Percentiles rank a stretch among this genome's conserved stretches.
These are phyloP conservation scores for Metacarcinus magister DNA, from an alignment of 2,888 invertebrate species.

Conservation along the genomic window DNA sequence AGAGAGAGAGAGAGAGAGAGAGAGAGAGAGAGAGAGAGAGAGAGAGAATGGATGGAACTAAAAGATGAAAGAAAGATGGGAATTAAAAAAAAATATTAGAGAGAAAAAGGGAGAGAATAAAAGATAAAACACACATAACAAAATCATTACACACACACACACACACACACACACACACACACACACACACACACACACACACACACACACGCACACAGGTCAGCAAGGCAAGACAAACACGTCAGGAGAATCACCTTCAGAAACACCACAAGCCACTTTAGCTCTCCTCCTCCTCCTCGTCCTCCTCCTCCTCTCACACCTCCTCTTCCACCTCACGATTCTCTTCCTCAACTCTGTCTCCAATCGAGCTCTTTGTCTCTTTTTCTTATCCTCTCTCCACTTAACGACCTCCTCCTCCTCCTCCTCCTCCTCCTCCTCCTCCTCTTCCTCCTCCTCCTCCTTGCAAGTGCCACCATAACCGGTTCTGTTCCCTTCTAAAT, in stretches of 20 bases:
- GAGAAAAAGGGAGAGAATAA: not conserved
- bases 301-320: too few relatives aligned
- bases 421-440: too few relatives aligned
- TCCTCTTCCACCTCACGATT: too few relatives aligned
- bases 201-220: slow-evolving; percentile 9
- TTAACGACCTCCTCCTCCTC: too few relatives aligned
- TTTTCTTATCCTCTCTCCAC: too few relatives aligned
- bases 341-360: too few relatives aligned
- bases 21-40: not conserved
- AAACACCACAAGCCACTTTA: too few relatives aligned
- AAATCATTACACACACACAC: too few relatives aligned
- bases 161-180: slow-evolving; percentile 27
- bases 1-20: slow-evolving; percentile 26
- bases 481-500: not conserved
- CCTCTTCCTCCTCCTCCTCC: too few relatives aligned
- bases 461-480: not conserved
- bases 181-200: slow-evolving; percentile 35
- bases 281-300: too few relatives aligned
- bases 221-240: not conserved
- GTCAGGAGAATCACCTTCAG: not conserved
- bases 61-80: not conserved
- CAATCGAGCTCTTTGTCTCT: too few relatives aligned
- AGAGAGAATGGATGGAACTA: not conserved
- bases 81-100: not conserved
- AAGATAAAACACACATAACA: too few relatives aligned